Evolutionary conservation across 1,140 invertebrate species (phyloP).

Genomic region (Agraylea sexmaculata): DNA sequence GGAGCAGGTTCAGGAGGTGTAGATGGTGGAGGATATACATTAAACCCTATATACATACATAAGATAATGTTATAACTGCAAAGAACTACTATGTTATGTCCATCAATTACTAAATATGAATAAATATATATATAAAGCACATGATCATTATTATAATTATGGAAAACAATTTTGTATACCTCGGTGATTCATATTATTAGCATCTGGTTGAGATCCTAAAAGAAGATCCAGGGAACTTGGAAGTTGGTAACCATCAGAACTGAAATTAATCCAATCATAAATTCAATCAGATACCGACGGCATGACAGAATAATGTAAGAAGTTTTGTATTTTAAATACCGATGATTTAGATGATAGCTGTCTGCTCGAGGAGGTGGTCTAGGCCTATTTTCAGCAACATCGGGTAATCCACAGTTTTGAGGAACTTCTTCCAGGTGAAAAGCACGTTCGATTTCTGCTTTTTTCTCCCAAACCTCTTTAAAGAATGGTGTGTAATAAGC

Average conservation of each 20-base stretch:
- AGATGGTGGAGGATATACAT: constrained; percentile 68
- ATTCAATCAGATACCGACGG: neutral
- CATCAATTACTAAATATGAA: no score
- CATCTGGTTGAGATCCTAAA: constrained; percentile 26
- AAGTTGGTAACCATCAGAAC: constrained; percentile 27
- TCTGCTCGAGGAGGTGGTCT: constrained; percentile 55
- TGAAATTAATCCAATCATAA: constrained; percentile 6
- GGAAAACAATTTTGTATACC: no score
- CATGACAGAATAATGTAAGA: neutral
- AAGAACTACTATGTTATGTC: neutral
- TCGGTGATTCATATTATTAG: constrained; percentile 18
- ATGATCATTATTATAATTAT: no score
- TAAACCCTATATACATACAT: constrained; percentile 48
- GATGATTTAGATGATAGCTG: constrained; percentile 57
- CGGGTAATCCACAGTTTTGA: constrained; percentile 36
- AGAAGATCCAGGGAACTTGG: constrained; percentile 37
- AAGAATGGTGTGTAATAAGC: constrained; percentile 94
- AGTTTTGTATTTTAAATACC: constrained; percentile 28
- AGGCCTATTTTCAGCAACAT: constrained; percentile 40
- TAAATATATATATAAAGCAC: no score
- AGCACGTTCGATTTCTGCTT: constrained; percentile 87
- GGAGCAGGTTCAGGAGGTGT: constrained; percentile 72
- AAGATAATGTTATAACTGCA: constrained; percentile 4
- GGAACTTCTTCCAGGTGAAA: constrained; percentile 80
- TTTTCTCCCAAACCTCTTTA: constrained; percentile 91